A percentile compares a stretch with the other conserved stretches of the same genome.
Evolutionary conservation across 2,797 vertebrate genomes (phyloP).

Genomic region (Chaunax sp.): DNA sequence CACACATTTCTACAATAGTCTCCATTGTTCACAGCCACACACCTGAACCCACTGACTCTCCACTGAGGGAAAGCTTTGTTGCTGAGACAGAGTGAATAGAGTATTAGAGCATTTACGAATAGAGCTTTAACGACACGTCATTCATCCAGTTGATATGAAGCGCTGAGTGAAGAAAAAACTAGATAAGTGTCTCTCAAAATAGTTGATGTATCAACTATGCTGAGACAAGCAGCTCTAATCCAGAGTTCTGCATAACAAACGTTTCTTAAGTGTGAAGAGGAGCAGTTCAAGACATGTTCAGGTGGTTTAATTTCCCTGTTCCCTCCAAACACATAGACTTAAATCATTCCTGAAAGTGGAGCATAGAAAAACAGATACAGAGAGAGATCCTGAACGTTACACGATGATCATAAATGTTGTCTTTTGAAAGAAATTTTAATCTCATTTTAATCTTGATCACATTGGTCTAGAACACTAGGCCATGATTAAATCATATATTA

Average conservation of each 20-base stretch:
- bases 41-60: slow-evolving; percentile 36
- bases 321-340: no score
- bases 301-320: neutral
- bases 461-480: neutral
- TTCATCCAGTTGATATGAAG: slow-evolving; percentile 16
- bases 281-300: neutral
- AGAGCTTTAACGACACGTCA: slow-evolving; percentile 14
- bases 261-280: neutral
- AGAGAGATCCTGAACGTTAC: neutral
- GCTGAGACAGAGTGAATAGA: neutral
- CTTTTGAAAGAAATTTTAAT: no score
- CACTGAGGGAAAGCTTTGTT: slow-evolving; percentile 21
- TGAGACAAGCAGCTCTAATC: slow-evolving; percentile 30
- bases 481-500: no score
- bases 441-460: no score
- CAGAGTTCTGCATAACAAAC: slow-evolving; percentile 13
- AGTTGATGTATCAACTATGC: slow-evolving; percentile 1
- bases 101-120: neutral
- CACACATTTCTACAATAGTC: slow-evolving; percentile 43
- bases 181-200: slow-evolving; percentile 16
- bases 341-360: neutral
- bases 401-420: no score
- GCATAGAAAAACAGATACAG: neutral
- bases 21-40: slow-evolving; percentile 50
- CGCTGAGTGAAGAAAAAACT: slow-evolving; percentile 10